phyloP scores from a whole-genome alignment of 2,113 vertebrate species.

The Candoia aspera region DNA sequence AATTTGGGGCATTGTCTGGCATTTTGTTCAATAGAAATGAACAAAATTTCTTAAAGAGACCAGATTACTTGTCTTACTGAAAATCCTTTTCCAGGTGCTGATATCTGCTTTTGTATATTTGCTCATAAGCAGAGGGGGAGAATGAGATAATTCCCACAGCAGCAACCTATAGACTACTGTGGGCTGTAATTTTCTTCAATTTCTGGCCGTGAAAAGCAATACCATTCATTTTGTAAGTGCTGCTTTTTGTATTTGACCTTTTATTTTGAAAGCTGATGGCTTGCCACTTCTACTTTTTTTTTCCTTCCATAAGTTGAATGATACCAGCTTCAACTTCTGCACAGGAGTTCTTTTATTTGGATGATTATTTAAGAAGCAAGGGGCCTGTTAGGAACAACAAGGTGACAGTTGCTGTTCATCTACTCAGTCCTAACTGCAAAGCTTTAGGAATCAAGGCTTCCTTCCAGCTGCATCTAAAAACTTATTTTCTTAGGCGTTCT shows the following conservation, averaged over 20 bases:
- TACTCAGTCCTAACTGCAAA: slow-evolving; percentile 11
- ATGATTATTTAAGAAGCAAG: slow-evolving; percentile 56
- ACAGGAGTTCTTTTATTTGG: slow-evolving; percentile 30
- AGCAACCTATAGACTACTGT: slow-evolving; percentile 67
- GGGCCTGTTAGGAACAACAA: slow-evolving; percentile 57
- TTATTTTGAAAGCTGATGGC: slow-evolving; percentile 70
- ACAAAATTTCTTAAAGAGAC: slow-evolving; percentile 52
- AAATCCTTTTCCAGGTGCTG: slow-evolving; percentile 51
- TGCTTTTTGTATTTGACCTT: slow-evolving; percentile 69
- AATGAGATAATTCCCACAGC: slow-evolving; percentile 69
- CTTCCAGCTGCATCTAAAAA: slow-evolving; percentile 18
- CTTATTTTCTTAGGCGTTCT: background rate
- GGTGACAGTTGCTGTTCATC: background rate
- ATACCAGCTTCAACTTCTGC: slow-evolving; percentile 30
- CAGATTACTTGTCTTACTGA: slow-evolving; percentile 63
- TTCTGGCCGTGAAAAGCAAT: slow-evolving; percentile 71
- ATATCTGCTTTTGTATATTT: slow-evolving; percentile 64
- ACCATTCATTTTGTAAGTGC: slow-evolving; percentile 71
- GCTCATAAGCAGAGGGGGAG: slow-evolving; percentile 58
- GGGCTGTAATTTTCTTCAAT: slow-evolving; percentile 72
- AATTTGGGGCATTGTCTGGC: background rate
- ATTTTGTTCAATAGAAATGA: background rate
- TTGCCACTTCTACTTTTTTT: slow-evolving; percentile 59
- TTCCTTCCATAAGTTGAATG: slow-evolving; percentile 62
- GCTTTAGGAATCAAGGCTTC: slow-evolving; percentile 43